phyloP scores from a whole-genome alignment of 2,113 vertebrate genomes.

The Cisticola juncidis region DNA sequence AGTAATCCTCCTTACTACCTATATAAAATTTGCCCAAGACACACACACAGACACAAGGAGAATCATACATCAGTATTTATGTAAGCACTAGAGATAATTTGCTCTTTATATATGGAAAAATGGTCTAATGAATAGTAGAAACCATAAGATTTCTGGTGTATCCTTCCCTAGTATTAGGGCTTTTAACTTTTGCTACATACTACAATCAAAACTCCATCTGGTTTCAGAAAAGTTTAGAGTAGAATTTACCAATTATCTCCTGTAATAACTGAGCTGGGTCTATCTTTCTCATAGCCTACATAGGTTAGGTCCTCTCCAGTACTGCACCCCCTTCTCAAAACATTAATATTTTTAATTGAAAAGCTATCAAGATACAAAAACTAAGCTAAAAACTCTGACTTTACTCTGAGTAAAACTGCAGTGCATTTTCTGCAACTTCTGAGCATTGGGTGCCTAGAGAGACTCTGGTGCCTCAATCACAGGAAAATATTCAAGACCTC shows the following conservation, averaged over 20 bases:
- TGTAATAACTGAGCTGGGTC: neutral
- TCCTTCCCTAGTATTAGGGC: rapidly evolving
- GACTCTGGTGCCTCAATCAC: neutral
- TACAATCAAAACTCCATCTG: neutral
- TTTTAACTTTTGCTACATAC: neutral
- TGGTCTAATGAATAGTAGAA: neutral
- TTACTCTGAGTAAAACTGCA: neutral
- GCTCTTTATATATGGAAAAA: neutral
- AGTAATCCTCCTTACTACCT: neutral
- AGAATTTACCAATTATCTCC: neutral
- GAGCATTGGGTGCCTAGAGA: neutral
- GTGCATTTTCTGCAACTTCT: neutral
- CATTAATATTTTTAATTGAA: neutral
- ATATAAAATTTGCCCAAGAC: neutral
- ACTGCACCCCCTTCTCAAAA: neutral
- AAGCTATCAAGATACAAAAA: neutral
- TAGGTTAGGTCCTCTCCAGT: neutral
- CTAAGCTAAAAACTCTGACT: neutral
- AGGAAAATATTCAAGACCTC: neutral
- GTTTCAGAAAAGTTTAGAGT: neutral
- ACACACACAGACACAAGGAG: neutral
- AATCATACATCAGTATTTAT: neutral
- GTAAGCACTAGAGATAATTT: neutral
- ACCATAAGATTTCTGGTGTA: rapidly evolving
- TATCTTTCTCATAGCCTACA: neutral